Evolutionary conservation across 2,888 invertebrate species (phyloP).

Genomic region (Caenorhabditis becei): DNA sequence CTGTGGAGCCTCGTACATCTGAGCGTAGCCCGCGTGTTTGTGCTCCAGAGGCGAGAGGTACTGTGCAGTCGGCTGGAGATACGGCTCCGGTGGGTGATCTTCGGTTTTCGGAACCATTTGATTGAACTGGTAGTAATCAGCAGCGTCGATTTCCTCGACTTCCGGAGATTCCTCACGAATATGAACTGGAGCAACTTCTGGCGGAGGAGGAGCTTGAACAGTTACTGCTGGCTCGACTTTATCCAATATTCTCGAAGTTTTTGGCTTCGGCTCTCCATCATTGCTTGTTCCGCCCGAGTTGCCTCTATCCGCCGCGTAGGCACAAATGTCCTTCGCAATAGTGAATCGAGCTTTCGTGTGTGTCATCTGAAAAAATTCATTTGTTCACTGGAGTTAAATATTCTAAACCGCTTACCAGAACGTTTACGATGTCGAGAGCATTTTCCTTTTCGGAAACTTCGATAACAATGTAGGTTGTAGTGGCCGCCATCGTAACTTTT

Average conservation of each 20-base stretch:
- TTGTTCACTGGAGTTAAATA: background rate
- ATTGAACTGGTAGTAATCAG: background rate
- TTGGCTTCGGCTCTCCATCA: too few relatives aligned
- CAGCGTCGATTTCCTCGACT: background rate
- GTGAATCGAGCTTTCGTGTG: conserved; percentile 37
- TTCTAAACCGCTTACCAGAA: conserved; percentile 24
- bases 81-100: background rate
- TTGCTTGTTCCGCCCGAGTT: background rate
- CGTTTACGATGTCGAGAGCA: conserved; percentile 43
- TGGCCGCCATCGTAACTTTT: background rate
- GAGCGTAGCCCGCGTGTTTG: background rate
- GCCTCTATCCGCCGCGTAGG: conserved; percentile 41
- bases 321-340: conserved; percentile 30
- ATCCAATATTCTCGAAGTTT: too few relatives aligned
- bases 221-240: too few relatives aligned
- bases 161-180: background rate
- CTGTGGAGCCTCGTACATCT: too few relatives aligned
- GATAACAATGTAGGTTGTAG: conserved; percentile 42
- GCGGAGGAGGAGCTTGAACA: too few relatives aligned
- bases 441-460: conserved; percentile 42
- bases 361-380: conserved; percentile 36
- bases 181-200: background rate
- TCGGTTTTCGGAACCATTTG: background rate
- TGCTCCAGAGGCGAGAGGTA: background rate
- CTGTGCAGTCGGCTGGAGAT: background rate